phyloP scores from a whole-genome alignment of 1,140 invertebrate species.

The Anastatus disparis region DNA sequence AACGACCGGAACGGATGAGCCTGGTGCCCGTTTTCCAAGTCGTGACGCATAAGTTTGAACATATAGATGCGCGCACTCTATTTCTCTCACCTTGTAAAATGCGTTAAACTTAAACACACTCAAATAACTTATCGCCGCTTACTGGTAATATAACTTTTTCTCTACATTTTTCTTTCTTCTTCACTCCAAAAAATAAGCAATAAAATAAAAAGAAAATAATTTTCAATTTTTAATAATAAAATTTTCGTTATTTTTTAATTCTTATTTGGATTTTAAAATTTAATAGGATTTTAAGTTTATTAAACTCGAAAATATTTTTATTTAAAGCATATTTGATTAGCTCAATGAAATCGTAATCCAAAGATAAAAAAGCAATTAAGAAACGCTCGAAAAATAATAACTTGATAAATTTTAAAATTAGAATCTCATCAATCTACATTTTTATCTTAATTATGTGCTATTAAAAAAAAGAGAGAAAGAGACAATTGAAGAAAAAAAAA shows the following conservation, averaged over 20 bases:
- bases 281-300: too few relatives aligned
- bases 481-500: not conserved
- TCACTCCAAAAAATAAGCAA: too few relatives aligned
- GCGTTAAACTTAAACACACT: too few relatives aligned
- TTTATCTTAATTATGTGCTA: not conserved
- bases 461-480: not conserved
- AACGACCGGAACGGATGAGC: constrained; percentile 53
- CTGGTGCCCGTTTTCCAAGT: constrained; percentile 54
- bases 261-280: too few relatives aligned
- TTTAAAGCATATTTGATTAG: constrained; percentile 8
- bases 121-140: constrained; percentile 2
- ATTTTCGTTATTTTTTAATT: too few relatives aligned
- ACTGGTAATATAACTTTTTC: not conserved
- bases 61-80: not conserved
- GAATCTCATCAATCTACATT: not conserved
- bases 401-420: not conserved
- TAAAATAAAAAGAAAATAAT: too few relatives aligned
- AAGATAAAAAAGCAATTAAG: not conserved
- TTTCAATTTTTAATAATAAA: too few relatives aligned
- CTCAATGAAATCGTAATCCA: constrained; percentile 15
- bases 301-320: too few relatives aligned
- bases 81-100: not conserved
- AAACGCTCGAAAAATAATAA: not conserved
- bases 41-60: constrained; percentile 29
- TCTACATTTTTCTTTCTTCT: not conserved